Percentiles rank a stretch among this genome's conserved stretches.
Conservation (phyloP, 1,140 invertebrate genomes). For the Pectinophora gossypiella region DNA sequence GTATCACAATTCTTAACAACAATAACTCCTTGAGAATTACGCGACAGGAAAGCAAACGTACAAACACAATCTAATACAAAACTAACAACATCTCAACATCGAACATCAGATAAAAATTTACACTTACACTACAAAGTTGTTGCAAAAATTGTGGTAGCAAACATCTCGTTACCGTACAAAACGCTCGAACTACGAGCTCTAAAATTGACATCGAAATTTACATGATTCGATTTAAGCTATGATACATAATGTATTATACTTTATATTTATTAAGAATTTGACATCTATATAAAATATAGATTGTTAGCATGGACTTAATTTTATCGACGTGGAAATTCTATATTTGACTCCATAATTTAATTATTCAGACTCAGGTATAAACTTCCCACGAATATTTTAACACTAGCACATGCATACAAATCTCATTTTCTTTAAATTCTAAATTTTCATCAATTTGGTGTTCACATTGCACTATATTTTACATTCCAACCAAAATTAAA, state of each 20-base stretch:
- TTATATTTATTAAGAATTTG: slow-evolving; percentile 48
- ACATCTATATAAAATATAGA: slow-evolving; percentile 65
- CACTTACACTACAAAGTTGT: slow-evolving; percentile 39
- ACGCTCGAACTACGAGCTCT: slow-evolving; percentile 49
- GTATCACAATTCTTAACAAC: slow-evolving; percentile 62
- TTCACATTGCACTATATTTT: slow-evolving; percentile 40
- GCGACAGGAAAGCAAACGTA: slow-evolving; percentile 8
- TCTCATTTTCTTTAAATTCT: slow-evolving; percentile 11
- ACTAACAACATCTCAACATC: slow-evolving; percentile 45
- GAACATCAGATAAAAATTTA: slow-evolving; percentile 51
- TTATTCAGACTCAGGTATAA: neutral
- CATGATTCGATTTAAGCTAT: slow-evolving; percentile 61
- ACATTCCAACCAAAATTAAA: slow-evolving; percentile 24
- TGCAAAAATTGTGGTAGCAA: slow-evolving; percentile 67
- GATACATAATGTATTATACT: slow-evolving; percentile 45
- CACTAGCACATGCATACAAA: slow-evolving; percentile 8
- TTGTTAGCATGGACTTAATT: slow-evolving; percentile 21
- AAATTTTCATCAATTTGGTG: slow-evolving; percentile 36
- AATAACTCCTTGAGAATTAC: slow-evolving; percentile 22
- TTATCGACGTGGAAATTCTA: neutral
- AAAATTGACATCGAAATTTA: slow-evolving; percentile 73
- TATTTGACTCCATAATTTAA: neutral
- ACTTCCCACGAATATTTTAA: slow-evolving; percentile 12
- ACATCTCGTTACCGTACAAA: slow-evolving; percentile 49
- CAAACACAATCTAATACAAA: slow-evolving; percentile 29